Evolutionary conservation across 2,113 vertebrate genomes (phyloP).

Genomic region (Callionymus lyra): DNA sequence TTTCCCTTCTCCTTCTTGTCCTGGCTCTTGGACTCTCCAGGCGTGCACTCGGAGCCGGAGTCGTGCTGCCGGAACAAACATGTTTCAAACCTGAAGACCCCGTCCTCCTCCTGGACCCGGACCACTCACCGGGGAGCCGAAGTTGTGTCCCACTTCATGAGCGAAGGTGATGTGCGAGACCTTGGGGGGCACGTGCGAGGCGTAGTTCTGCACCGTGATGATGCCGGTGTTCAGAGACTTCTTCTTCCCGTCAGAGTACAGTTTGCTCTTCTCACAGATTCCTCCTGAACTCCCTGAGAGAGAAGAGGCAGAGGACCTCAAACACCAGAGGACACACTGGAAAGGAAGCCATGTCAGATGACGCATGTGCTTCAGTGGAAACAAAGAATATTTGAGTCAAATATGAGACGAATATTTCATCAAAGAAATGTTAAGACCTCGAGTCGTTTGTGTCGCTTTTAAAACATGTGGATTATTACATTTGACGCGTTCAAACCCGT

Average conservation of each 20-base stretch:
- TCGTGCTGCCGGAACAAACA: conserved; percentile 81
- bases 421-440: neutral
- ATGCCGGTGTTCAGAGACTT: conserved; percentile 98
- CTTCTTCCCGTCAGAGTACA: conserved; percentile 97
- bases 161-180: conserved; percentile 98
- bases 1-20: conserved; percentile 97
- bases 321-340: no score
- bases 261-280: conserved; percentile 97
- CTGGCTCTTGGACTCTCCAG: conserved; percentile 92
- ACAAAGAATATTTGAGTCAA: no score
- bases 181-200: conserved; percentile 95
- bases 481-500: no score
- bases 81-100: no score
- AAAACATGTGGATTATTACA: no score
- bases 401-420: neutral
- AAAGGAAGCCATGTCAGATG: no score
- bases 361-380: no score
- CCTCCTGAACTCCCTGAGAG: conserved; percentile 91
- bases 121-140: conserved; percentile 90
- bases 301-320: no score
- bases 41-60: conserved; percentile 95
- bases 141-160: conserved; percentile 98
- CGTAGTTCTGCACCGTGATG: conserved; percentile 98
- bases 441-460: conserved; percentile 6
- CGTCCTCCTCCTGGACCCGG: no score